Percentiles rank a stretch among this genome's conserved stretches.
phyloP scores from a whole-genome alignment of 1,140 invertebrate genomes.

The Eriocheir sinensis region DNA sequence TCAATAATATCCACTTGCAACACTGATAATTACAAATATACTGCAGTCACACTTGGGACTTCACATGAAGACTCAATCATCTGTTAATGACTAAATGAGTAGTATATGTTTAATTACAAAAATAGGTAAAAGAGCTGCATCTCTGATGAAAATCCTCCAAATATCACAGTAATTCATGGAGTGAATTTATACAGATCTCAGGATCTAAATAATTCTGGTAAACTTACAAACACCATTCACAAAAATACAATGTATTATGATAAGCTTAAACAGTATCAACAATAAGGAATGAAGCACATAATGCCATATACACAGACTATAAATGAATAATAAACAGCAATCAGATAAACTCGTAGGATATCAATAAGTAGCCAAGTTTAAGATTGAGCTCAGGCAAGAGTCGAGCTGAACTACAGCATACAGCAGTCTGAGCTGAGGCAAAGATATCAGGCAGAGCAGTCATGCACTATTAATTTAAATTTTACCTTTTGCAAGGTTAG shows the following conservation, averaged over 20 bases:
- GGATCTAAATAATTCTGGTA: background rate
- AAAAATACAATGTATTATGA: too few species aligned
- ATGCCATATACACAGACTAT: background rate
- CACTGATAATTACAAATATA: too few species aligned
- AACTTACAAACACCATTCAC: background rate
- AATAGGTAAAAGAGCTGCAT: too few species aligned
- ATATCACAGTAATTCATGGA: background rate
- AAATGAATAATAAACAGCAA: constrained; percentile 35
- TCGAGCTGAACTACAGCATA: constrained; percentile 61
- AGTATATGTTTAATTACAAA: background rate
- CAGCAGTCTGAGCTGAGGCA: constrained; percentile 61
- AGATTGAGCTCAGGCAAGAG: constrained; percentile 54
- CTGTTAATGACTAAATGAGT: too few species aligned
- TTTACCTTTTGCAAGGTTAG: constrained; percentile 74
- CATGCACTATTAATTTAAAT: constrained; percentile 68
- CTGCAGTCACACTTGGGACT: too few species aligned
- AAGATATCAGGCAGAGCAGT: constrained; percentile 69
- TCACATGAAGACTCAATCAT: too few species aligned
- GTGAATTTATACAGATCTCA: background rate
- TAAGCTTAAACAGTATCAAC: background rate
- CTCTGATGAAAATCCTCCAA: background rate
- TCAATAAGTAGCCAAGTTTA: background rate
- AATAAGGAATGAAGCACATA: background rate
- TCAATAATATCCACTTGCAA: too few species aligned
- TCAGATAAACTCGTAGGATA: constrained; percentile 35